These are phyloP conservation scores for Vanessa cardui DNA, from an alignment of 2,888 invertebrate genomes.

Conservation along the genomic window DNA sequence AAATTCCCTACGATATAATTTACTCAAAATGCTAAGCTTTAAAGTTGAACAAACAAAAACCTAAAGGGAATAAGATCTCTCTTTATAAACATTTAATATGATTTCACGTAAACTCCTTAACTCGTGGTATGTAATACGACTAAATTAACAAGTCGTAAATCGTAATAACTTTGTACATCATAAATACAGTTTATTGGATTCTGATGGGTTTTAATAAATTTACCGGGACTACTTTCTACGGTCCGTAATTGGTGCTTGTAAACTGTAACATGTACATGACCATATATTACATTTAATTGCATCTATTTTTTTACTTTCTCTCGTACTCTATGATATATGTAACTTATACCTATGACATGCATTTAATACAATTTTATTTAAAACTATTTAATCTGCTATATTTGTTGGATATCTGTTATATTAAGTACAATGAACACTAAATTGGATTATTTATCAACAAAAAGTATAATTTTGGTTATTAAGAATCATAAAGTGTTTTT, in stretches of 20 bases:
- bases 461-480: too few species aligned
- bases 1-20: too few species aligned
- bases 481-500: too few species aligned
- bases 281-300: slow-evolving; percentile 37
- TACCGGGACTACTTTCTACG: slow-evolving; percentile 42
- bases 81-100: neutral
- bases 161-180: slow-evolving; percentile 26
- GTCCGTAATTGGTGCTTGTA: slow-evolving; percentile 37
- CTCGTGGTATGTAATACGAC: neutral
- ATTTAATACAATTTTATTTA: neutral
- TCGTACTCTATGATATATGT: slow-evolving; percentile 25
- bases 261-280: slow-evolving; percentile 24
- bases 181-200: slow-evolving; percentile 39
- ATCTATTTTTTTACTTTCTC: slow-evolving; percentile 34
- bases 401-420: neutral
- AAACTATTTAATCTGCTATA: neutral
- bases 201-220: slow-evolving; percentile 43
- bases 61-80: neutral
- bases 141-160: slow-evolving; percentile 28
- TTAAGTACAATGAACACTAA: too few species aligned
- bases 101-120: neutral
- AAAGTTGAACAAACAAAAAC: too few species aligned
- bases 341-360: slow-evolving; percentile 13
- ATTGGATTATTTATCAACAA: too few species aligned
- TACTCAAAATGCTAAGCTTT: too few species aligned